These are phyloP conservation scores for Trachelus tabidus DNA, from an alignment of 2,888 invertebrate species.

Conservation along the genomic window DNA sequence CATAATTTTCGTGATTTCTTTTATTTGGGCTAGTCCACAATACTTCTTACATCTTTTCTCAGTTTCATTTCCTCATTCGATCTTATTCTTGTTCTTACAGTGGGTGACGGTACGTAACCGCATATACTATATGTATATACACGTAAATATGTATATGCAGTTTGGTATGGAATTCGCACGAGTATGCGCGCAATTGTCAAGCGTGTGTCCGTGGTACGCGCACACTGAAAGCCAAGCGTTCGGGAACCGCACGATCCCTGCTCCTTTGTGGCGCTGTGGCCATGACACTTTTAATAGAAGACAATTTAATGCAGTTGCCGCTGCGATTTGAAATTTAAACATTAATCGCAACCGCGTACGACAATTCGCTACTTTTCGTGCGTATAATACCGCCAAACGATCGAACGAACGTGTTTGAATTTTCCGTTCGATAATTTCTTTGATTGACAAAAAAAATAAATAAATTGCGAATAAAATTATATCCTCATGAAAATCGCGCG, in stretches of 20 bases:
- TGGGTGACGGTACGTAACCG: not conserved
- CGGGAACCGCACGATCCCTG: constrained; percentile 9
- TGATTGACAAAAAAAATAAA: not conserved
- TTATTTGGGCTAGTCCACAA: not conserved
- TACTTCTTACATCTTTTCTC: not conserved
- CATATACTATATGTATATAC: too few species aligned
- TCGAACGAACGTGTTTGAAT: not conserved
- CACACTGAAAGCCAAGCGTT: not conserved
- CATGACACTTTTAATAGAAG: constrained; percentile 65
- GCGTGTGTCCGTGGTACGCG: not conserved
- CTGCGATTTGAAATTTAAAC: constrained; percentile 60
- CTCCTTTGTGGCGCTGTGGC: constrained; percentile 38
- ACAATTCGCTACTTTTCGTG: constrained; percentile 30
- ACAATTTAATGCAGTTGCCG: constrained; percentile 60
- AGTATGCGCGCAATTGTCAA: not conserved
- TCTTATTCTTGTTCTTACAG: not conserved
- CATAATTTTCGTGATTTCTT: not conserved
- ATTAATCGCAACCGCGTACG: constrained; percentile 39
- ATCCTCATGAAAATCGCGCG: not conserved
- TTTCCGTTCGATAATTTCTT: not conserved
- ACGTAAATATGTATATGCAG: not conserved
- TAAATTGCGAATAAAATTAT: constrained; percentile 10
- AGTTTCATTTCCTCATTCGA: not conserved
- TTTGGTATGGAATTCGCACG: not conserved
- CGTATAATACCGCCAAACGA: constrained; percentile 16